Percentiles rank a stretch among this genome's conserved stretches.
These are phyloP conservation scores for Prochilodus magdalenae DNA, from an alignment of 2,113 vertebrate species.

Conservation along the genomic window DNA sequence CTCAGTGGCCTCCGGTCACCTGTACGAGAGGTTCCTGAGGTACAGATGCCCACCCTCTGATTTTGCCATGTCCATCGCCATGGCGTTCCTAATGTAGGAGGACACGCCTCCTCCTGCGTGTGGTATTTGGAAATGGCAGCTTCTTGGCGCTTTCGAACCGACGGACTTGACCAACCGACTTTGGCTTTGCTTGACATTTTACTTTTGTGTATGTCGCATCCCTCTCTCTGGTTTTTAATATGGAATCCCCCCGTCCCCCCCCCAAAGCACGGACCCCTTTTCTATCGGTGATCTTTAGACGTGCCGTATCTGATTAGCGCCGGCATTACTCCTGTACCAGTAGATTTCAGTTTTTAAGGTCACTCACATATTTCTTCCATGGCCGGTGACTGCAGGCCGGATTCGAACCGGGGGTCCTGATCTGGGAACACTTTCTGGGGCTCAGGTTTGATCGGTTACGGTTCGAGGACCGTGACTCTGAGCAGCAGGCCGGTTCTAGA, in stretches of 20 bases:
- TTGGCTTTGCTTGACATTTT: constrained; percentile 39
- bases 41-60: constrained; percentile 62
- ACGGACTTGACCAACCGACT: neutral
- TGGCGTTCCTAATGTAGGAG: neutral
- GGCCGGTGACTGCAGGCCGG: constrained; percentile 5
- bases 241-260: neutral
- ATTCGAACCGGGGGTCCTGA: neutral
- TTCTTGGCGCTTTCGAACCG: constrained; percentile 16
- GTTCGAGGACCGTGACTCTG: neutral
- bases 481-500: neutral
- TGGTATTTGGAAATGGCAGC: constrained; percentile 34
- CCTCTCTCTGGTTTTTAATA: constrained; percentile 2
- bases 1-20: constrained; percentile 95
- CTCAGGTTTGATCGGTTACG: neutral
- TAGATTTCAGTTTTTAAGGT: constrained; percentile 49
- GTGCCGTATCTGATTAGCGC: constrained; percentile 29
- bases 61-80: neutral
- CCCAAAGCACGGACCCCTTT: neutral
- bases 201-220: neutral
- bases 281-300: constrained; percentile 39
- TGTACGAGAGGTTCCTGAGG: constrained; percentile 97
- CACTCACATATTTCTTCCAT: constrained; percentile 41
- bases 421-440: neutral
- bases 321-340: constrained; percentile 36
- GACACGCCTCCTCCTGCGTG: constrained; percentile 32